Percentiles rank a stretch among this genome's conserved stretches.
phyloP scores from a whole-genome alignment of 2,888 invertebrate genomes.

The Monopis laevigella region DNA sequence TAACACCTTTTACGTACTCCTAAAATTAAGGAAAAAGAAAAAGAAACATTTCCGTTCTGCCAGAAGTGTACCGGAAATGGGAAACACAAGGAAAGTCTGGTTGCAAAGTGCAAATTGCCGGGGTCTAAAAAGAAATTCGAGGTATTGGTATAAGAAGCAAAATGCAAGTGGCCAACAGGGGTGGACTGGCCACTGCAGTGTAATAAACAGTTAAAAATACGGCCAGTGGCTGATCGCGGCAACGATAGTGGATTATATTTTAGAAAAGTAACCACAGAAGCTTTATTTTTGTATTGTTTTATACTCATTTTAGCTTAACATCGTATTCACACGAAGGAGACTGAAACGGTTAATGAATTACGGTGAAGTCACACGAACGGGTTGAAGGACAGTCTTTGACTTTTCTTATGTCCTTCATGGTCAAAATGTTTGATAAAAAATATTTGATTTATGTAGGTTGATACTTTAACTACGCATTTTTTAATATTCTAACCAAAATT shows the following conservation, averaged over 20 bases:
- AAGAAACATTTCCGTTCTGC: slow-evolving; percentile 3
- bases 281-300: slow-evolving; percentile 2
- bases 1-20: not conserved
- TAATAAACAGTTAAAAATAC: slow-evolving; percentile 54
- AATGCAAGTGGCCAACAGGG: slow-evolving; percentile 13
- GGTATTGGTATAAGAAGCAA: slow-evolving; percentile 12
- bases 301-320: slow-evolving; percentile 6
- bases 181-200: slow-evolving; percentile 30
- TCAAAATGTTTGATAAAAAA: too few species aligned
- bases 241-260: slow-evolving; percentile 45
- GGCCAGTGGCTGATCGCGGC: slow-evolving; percentile 36
- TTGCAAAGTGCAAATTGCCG: slow-evolving; percentile 46
- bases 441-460: too few species aligned
- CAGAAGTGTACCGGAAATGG: slow-evolving; percentile 28
- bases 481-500: too few species aligned
- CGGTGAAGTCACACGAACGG: slow-evolving; percentile 6
- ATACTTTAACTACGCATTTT: too few species aligned
- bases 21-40: not conserved
- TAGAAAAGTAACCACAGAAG: slow-evolving; percentile 19
- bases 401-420: too few species aligned
- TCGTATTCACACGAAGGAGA: slow-evolving; percentile 4
- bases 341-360: not conserved
- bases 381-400: not conserved
- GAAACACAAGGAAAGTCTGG: slow-evolving; percentile 37
- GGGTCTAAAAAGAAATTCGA: slow-evolving; percentile 23